Evolutionary conservation across 2,113 vertebrate species (phyloP).

Genomic region (Cairina moschata): DNA sequence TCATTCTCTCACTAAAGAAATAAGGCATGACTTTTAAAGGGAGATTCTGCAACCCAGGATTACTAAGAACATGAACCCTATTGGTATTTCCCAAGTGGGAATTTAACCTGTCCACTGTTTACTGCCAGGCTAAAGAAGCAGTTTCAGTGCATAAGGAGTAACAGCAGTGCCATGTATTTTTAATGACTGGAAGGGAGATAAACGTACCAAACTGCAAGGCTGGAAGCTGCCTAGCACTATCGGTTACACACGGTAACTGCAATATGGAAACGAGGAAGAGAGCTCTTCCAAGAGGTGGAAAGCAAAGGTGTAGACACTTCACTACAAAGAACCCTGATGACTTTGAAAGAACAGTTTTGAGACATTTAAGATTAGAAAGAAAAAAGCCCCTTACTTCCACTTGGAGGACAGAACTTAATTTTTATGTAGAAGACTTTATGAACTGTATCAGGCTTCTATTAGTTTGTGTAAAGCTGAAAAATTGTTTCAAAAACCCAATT

Average conservation of each 20-base stretch:
- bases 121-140: not conserved
- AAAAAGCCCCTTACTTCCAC: not conserved
- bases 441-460: not conserved
- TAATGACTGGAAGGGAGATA: not conserved
- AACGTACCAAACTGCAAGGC: not conserved
- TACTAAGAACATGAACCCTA: not conserved
- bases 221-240: not conserved
- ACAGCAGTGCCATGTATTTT: not conserved
- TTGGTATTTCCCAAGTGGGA: not conserved
- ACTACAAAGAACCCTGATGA: not conserved
- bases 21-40: not conserved
- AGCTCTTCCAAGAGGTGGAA: not conserved
- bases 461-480: not conserved
- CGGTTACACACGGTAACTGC: not conserved
- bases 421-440: not conserved
- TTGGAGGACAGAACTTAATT: not conserved
- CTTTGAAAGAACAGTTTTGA: not conserved
- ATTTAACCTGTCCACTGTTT: not conserved
- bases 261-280: not conserved
- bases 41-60: not conserved
- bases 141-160: not conserved
- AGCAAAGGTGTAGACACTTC: not conserved
- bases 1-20: not conserved
- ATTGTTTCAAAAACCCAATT: not conserved
- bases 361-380: not conserved